A percentile compares a stretch with the other conserved stretches of the same genome.
Evolutionary conservation across 2,113 vertebrate genomes (phyloP).

Genomic region (Elephas maximus): DNA sequence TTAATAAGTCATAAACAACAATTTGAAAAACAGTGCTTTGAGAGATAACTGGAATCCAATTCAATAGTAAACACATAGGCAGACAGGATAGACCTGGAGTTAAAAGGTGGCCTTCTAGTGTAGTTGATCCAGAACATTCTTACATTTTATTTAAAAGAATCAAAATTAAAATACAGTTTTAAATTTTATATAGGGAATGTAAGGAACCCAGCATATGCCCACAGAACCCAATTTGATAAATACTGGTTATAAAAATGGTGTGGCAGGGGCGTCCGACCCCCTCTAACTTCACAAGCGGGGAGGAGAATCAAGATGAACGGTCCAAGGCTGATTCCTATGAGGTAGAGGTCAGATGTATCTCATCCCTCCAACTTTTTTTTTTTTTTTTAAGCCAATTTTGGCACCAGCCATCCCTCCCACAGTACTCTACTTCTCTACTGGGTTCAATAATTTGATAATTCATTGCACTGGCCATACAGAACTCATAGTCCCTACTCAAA

Average conservation of each 20-base stretch:
- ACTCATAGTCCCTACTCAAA: too few species aligned
- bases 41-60: not conserved
- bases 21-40: not conserved
- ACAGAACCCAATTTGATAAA: not conserved
- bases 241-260: not conserved
- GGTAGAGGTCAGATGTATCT: too few species aligned
- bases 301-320: too few species aligned
- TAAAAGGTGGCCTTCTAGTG: not conserved
- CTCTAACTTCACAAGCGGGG: too few species aligned
- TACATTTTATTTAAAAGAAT: not conserved
- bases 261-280: too few species aligned
- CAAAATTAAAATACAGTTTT: constrained; percentile 47
- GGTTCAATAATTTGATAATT: too few species aligned
- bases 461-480: too few species aligned
- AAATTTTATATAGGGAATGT: constrained; percentile 28
- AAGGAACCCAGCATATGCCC: not conserved
- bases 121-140: constrained; percentile 5
- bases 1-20: not conserved
- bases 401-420: too few species aligned
- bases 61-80: not conserved
- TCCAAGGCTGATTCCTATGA: too few species aligned
- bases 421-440: too few species aligned
- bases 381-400: too few species aligned
- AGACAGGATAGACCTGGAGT: not conserved
- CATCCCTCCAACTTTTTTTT: too few species aligned